Evolutionary conservation across 2,888 invertebrate genomes (phyloP), one percentile per base, ranked within the genome.

Genomic region (Antheraea assamensis): DNA sequence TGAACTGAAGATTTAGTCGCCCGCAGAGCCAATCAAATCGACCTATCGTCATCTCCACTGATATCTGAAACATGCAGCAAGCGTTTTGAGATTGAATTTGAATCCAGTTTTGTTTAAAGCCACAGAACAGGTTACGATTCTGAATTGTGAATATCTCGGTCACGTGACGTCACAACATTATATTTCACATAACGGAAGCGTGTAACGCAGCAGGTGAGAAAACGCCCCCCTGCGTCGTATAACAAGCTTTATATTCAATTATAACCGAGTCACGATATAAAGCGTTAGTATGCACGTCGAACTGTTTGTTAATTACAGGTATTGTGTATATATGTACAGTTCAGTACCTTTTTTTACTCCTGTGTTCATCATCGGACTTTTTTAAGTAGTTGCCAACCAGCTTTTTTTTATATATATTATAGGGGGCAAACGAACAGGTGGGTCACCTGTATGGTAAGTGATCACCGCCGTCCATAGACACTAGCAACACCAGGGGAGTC

Each of bases 141-240:
- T 0, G 5, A 35, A 68, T 35, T 21, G 35, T 68, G 21, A 68
- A 35, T 35, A 68, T 35, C 31, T 10, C 13, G 68, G 13, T 68
- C 19, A 68, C 31, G 21, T 68, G 35, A 74, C 70, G 73, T 21
- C 73, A 73, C 73, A 76, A 10, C 35, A 68, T 68, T 68, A 68
- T 35, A 68, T 35, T 27, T 61, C 31, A 68, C 21, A 35, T 21
- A 35, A 35, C 68, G 21, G 24, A 5, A 35, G 21, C 35, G 35
- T 68, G 68, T 35, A 68, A 68, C 31, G 68, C 68, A 35, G 31
- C 68, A 68, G 68, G 68, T 68, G 68, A 68, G 68, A 35, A 68
- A 68, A 35, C 64, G 64, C 17, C 64, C 64, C 58, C 58, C n/a
- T 61, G 61, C 27, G 68, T 68, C 31, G n/a, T n/a, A 35, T 35